Evolutionary conservation across 2,888 invertebrate genomes (phyloP), one percentile per base, ranked within the genome.

Genomic region (Penaeus monodon): DNA sequence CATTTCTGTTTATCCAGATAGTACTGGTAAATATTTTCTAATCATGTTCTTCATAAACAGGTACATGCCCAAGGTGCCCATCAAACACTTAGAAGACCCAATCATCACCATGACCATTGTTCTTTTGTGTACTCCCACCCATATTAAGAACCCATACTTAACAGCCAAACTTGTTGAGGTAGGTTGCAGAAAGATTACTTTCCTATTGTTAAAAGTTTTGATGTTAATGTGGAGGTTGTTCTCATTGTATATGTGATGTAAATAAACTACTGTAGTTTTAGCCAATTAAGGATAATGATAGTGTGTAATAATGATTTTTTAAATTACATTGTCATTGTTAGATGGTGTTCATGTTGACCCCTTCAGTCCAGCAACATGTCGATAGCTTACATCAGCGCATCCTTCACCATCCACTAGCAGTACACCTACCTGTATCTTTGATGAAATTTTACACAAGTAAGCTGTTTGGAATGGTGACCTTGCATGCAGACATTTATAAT

Each of bases 361-460:
- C 94, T 1, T 92, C 92, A 74, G 92, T 94, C 64, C 94, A 94
- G 90, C 88, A 88, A 27, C 88, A 90, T 22, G 87, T 85, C 33
- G 88, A 85, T 64, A 78, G 49, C 20, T 81, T 90, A 24, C 89
- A 89, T 84, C 87, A 89, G 73, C 83, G 90, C 44, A 81, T 99
- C 91, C 96, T 98, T 95, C 95, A 96, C 90, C 97, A 98, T 92
- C 96, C 96, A 83, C 94, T 97, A 89, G 96, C 97, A 12, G 95
- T 95, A 6, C 94, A 95, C 88, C 93, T 99, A 88, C 97, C 98
- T 0, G 96, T 97, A 91, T 96, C 96, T 29, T 94, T 99, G 68
- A 98, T 99, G 98, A 97, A 97, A 93, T 99, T 99, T 93, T 99
- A 99, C 93, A 98, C 98, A 87, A 94, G 94, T 93, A 91, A 91